Conservation (phyloP, 2,888 invertebrate genomes). For the Tyria jacobaeae region DNA sequence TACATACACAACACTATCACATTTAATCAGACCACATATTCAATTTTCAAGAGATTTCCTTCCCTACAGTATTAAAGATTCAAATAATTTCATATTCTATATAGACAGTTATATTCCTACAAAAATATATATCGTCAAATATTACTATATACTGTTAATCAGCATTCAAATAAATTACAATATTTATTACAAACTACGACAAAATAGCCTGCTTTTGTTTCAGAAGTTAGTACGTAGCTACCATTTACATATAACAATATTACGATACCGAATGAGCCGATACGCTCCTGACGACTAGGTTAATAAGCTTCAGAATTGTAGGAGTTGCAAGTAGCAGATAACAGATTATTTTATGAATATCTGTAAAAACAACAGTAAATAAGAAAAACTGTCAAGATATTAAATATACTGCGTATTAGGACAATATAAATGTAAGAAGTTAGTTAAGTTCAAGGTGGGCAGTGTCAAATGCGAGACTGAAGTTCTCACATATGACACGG, state of each 20-base stretch:
- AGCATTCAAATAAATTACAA: neutral
- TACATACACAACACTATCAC: slow-evolving; percentile 50
- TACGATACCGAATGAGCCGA: too few relatives aligned
- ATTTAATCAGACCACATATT: slow-evolving; percentile 59
- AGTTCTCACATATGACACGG: too few relatives aligned
- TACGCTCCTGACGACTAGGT: too few relatives aligned
- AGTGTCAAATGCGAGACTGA: too few relatives aligned
- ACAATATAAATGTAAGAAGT: too few relatives aligned
- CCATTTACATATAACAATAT: too few relatives aligned
- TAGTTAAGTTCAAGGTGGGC: too few relatives aligned
- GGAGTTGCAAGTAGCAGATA: slow-evolving; percentile 24
- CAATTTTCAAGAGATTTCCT: slow-evolving; percentile 30
- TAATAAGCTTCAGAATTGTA: slow-evolving; percentile 28
- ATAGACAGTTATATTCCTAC: neutral
- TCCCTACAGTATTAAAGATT: slow-evolving; percentile 16
- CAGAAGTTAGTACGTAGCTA: neutral
- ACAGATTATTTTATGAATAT: neutral
- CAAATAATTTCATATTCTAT: slow-evolving; percentile 2
- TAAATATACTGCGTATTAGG: too few relatives aligned
- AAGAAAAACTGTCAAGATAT: too few relatives aligned
- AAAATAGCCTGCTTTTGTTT: neutral
- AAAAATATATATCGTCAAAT: slow-evolving; percentile 16
- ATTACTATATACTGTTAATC: slow-evolving; percentile 8
- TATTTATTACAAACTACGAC: neutral
- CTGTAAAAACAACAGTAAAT: neutral